Evolutionary conservation across 1,140 invertebrate genomes (phyloP).

Genomic region (Drosophila insularis): DNA sequence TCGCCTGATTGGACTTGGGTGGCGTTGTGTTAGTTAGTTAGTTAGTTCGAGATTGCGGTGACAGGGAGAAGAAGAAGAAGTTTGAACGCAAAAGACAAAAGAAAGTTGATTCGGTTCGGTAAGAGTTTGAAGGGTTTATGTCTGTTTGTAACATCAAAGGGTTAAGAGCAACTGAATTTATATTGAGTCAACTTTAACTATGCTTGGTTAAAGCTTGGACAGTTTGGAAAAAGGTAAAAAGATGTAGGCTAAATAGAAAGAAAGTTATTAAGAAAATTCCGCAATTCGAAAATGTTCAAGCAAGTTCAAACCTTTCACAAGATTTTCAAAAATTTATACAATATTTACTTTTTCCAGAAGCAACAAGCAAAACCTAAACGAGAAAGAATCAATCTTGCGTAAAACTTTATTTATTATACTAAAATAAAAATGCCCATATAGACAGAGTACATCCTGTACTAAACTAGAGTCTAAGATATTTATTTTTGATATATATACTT

Average conservation of each 20-base stretch:
- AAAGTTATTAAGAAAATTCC: neutral
- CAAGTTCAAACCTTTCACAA: too few species aligned
- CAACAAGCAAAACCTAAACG: too few species aligned
- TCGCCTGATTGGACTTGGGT: conserved; percentile 59
- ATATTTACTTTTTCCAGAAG: too few species aligned
- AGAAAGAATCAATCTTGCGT: too few species aligned
- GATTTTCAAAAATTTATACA: too few species aligned
- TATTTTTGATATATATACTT: too few species aligned
- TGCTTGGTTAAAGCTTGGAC: conserved; percentile 21
- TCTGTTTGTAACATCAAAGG: conserved; percentile 42
- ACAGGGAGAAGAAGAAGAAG: neutral
- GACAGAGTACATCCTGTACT: too few species aligned
- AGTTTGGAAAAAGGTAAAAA: conserved; percentile 5
- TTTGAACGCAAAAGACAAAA: conserved; percentile 50
- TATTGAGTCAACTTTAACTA: conserved; percentile 21
- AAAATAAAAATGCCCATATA: too few species aligned
- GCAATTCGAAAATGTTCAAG: neutral
- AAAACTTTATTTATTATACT: too few species aligned
- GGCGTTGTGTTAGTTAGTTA: conserved; percentile 14
- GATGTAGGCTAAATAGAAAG: neutral
- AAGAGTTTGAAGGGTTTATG: conserved; percentile 43
- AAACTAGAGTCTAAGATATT: too few species aligned
- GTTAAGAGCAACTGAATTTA: conserved; percentile 29
- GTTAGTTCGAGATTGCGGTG: conserved; percentile 46
- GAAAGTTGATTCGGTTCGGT: conserved; percentile 54